Conservation (phyloP, 1,140 invertebrate genomes). For the Calycopis cecrops region DNA sequence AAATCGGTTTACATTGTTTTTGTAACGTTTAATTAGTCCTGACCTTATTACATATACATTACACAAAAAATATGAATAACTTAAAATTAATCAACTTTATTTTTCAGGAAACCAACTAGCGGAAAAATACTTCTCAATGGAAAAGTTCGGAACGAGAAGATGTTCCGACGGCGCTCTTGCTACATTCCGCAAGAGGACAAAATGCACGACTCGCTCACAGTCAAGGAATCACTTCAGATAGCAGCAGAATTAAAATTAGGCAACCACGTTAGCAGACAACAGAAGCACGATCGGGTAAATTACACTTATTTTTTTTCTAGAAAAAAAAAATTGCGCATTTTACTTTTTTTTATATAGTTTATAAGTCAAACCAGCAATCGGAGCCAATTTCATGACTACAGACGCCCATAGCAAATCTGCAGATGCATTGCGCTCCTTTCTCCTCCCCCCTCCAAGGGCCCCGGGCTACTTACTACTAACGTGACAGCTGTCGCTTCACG, state of each 20-base stretch:
- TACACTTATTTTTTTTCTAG: background rate
- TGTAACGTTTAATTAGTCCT: too few species aligned
- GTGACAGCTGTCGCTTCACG: too few species aligned
- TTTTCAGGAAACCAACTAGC: slow-evolving; percentile 74
- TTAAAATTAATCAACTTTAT: slow-evolving; percentile 11
- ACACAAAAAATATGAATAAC: background rate
- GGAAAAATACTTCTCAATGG: slow-evolving; percentile 82
- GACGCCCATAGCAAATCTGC: too few species aligned
- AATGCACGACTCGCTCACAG: slow-evolving; percentile 88
- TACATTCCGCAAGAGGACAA: slow-evolving; percentile 95
- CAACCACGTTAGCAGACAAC: slow-evolving; percentile 74
- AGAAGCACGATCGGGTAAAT: slow-evolving; percentile 83
- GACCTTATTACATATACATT: too few species aligned
- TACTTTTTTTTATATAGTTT: too few species aligned
- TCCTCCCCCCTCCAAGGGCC: too few species aligned
- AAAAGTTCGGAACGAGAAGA: slow-evolving; percentile 79
- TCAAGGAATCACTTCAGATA: slow-evolving; percentile 89
- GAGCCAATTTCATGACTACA: too few species aligned
- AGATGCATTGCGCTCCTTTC: too few species aligned
- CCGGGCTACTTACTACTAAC: too few species aligned
- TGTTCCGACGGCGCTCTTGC: slow-evolving; percentile 89
- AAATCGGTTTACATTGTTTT: too few species aligned
- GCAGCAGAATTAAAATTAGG: slow-evolving; percentile 92
- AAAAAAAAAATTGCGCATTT: too few species aligned
- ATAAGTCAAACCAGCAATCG: too few species aligned